A percentile compares a stretch with the other conserved stretches of the same genome.
Conservation (phyloP, 2,797 vertebrate species). For the Crenichthys baileyi region DNA sequence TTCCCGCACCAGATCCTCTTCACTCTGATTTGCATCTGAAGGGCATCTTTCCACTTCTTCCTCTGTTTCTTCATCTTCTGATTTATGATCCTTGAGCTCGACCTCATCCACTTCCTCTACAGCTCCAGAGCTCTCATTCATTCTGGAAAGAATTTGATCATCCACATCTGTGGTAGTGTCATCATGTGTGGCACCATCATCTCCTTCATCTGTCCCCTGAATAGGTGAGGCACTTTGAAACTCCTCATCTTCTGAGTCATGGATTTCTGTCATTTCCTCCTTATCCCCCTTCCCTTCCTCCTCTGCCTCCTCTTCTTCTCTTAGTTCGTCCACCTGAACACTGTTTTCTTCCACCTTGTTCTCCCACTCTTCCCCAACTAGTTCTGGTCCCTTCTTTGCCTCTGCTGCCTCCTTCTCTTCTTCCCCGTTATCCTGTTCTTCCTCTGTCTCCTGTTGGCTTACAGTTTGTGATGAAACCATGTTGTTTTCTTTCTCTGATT, state of each 20-base stretch:
- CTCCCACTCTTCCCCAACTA: conserved; percentile 29
- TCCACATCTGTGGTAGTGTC: background rate
- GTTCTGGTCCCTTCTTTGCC: conserved; percentile 23
- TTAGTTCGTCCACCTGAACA: conserved; percentile 3
- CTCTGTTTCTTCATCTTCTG: background rate
- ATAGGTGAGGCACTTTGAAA: background rate
- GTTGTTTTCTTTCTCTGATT: conserved; percentile 24
- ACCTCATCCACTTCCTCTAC: conserved; percentile 21
- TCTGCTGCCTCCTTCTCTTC: conserved; percentile 38
- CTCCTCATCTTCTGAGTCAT: background rate
- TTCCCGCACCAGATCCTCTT: conserved; percentile 10
- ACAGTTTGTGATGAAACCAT: background rate
- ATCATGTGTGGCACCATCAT: fast-evolving
- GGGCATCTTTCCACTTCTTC: background rate
- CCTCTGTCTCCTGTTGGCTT: conserved; percentile 11
- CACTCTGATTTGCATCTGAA: background rate
- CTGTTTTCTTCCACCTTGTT: conserved; percentile 4
- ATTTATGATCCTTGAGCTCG: background rate
- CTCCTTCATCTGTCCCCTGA: conserved; percentile 24
- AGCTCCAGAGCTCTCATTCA: conserved; percentile 10
- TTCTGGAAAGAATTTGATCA: background rate
- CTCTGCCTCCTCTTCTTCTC: conserved; percentile 4
- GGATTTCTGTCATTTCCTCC: conserved; percentile 14
- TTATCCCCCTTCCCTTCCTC: conserved; percentile 21
- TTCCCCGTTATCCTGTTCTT: conserved; percentile 2